Evolutionary conservation across 2,888 invertebrate species (phyloP).

Genomic region (Phragmatobia fuliginosa): DNA sequence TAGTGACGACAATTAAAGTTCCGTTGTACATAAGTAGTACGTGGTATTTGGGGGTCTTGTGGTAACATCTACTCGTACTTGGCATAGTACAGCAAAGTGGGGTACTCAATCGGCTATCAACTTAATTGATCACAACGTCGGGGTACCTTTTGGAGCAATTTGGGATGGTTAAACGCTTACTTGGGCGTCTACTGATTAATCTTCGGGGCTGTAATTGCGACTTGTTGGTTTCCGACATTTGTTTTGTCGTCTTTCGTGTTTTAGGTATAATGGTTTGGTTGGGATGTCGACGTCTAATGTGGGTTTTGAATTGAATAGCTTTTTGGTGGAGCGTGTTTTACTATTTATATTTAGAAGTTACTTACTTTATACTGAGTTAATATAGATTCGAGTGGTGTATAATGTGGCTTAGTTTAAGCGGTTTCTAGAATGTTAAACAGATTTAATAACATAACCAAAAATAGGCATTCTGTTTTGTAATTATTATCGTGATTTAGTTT

Average conservation of each 20-base stretch:
- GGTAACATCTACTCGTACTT: conserved; percentile 51
- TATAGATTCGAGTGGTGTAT: neutral
- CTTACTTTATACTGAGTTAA: neutral
- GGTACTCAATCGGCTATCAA: conserved; percentile 64
- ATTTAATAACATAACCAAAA: neutral
- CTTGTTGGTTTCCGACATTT: conserved; percentile 64
- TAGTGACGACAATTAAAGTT: conserved; percentile 54
- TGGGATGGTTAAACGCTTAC: conserved; percentile 67
- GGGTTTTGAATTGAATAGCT: conserved; percentile 3
- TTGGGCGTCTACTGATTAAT: conserved; percentile 74
- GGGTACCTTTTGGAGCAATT: conserved; percentile 68
- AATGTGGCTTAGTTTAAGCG: neutral
- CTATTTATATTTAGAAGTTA: neutral
- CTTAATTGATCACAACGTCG: conserved; percentile 66
- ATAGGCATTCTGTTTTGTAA: too few relatives aligned
- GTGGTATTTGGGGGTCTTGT: conserved; percentile 53
- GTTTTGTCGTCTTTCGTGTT: conserved; percentile 60
- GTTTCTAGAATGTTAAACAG: neutral
- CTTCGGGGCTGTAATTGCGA: conserved; percentile 69
- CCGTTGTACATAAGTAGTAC: conserved; percentile 47
- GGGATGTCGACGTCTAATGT: conserved; percentile 8
- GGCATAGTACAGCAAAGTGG: conserved; percentile 50
- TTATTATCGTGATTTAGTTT: too few relatives aligned
- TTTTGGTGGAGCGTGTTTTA: neutral
- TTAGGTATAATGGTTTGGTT: conserved; percentile 24